A percentile compares a stretch with the other conserved stretches of the same genome.
phyloP scores from a whole-genome alignment of 2,797 vertebrate species.

The Helicolenus hilgendorfi region DNA sequence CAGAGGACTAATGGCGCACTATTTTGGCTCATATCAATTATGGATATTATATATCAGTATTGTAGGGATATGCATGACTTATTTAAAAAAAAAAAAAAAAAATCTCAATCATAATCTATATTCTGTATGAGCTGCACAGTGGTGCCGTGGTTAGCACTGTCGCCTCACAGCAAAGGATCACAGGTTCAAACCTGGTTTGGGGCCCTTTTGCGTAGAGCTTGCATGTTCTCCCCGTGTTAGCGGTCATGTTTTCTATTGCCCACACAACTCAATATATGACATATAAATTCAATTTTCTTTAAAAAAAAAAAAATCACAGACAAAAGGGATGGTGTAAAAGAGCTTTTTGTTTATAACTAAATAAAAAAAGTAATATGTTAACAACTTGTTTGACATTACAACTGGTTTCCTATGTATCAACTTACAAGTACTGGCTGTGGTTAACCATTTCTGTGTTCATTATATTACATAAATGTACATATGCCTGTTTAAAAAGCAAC shows the following conservation, averaged over 20 bases:
- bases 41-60: not conserved
- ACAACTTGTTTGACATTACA: slow-evolving; percentile 15
- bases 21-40: not conserved
- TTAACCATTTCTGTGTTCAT: slow-evolving; percentile 7
- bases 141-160: too few relatives aligned
- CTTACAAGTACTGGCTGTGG: slow-evolving; percentile 27
- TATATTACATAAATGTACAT: slow-evolving; percentile 79
- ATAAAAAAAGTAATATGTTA: slow-evolving; percentile 69
- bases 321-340: not conserved
- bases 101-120: not conserved
- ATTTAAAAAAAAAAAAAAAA: too few relatives aligned
- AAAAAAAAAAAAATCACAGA: slow-evolving; percentile 9
- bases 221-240: too few relatives aligned
- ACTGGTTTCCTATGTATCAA: slow-evolving; percentile 33
- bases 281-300: not conserved
- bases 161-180: too few relatives aligned
- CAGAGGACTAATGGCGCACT: not conserved
- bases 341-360: slow-evolving; percentile 64
- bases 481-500: slow-evolving; percentile 47
- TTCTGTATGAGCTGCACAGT: too few relatives aligned
- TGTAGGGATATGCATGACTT: not conserved
- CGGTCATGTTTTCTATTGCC: not conserved
- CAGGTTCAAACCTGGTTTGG: too few relatives aligned
- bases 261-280: not conserved
- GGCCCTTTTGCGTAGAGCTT: too few relatives aligned